phyloP scores from a whole-genome alignment of 2,797 vertebrate species.

The Astyanax mexicanus region DNA sequence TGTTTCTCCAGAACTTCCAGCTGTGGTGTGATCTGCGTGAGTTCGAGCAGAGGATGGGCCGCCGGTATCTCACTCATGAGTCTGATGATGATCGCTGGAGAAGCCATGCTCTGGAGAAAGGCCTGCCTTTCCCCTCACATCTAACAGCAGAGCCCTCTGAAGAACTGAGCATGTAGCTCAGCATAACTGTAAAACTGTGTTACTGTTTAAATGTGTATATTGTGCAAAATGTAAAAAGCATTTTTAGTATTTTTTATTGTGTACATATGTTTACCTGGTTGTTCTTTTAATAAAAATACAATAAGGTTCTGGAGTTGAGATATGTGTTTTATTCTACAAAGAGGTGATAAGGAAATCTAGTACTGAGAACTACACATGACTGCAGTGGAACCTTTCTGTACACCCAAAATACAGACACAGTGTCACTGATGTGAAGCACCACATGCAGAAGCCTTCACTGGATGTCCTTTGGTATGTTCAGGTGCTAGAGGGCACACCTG shows the following conservation, averaged over 20 bases:
- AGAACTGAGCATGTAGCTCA: constrained; percentile 19
- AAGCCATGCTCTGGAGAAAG: constrained; percentile 60
- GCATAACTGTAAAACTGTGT: not conserved
- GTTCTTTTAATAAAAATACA: constrained; percentile 24
- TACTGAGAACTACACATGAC: no score
- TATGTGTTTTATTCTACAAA: not conserved
- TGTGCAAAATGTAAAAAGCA: constrained; percentile 19
- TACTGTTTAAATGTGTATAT: constrained; percentile 8
- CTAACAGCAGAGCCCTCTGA: constrained; percentile 37
- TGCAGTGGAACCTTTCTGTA: no score
- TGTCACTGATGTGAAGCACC: no score
- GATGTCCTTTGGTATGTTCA: no score
- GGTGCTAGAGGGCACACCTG: no score
- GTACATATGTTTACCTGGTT: no score
- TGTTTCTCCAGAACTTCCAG: constrained; percentile 73
- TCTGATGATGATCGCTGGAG: constrained; percentile 74
- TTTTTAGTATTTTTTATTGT: no score
- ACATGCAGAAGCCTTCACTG: no score
- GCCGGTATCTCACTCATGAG: constrained; percentile 74
- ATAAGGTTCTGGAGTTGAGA: not conserved
- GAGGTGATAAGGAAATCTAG: not conserved
- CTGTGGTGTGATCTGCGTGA: constrained; percentile 79
- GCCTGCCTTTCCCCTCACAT: constrained; percentile 64
- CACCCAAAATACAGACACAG: no score
- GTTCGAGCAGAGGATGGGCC: constrained; percentile 72